Percentiles rank a stretch among this genome's conserved stretches.
Evolutionary conservation across 2,113 vertebrate genomes (phyloP).

Genomic region (Catharus fuscescens): DNA sequence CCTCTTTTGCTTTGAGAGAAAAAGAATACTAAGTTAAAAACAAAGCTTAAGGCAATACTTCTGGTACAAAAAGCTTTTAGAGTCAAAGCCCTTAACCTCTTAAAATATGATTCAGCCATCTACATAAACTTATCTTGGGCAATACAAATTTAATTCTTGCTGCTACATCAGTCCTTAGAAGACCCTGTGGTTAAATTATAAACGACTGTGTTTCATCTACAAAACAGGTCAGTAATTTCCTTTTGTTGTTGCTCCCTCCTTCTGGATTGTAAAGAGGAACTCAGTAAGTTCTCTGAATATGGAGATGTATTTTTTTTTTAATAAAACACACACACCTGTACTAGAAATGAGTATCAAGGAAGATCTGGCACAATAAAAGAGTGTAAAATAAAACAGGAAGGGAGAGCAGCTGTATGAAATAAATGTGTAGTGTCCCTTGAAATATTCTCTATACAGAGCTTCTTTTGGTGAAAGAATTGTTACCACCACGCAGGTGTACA

Average conservation of each 20-base stretch:
- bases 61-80: neutral
- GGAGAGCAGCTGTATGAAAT: neutral
- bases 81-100: constrained; percentile 23
- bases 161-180: neutral
- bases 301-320: neutral
- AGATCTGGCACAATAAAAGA: neutral
- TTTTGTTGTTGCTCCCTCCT: neutral
- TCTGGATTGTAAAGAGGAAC: neutral
- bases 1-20: neutral
- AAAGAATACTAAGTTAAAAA: neutral
- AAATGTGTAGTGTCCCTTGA: neutral
- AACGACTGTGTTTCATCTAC: neutral
- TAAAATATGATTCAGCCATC: constrained; percentile 4
- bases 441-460: neutral
- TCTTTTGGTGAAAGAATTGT: neutral
- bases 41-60: neutral
- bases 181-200: neutral
- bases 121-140: neutral
- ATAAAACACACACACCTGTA: neutral
- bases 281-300: neutral
- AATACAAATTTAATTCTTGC: neutral
- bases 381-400: neutral
- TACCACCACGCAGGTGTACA: neutral
- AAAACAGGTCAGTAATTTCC: neutral
- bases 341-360: neutral